Evolutionary conservation across 2,113 vertebrate species (phyloP).

Genomic region (Coracopsis vasa): DNA sequence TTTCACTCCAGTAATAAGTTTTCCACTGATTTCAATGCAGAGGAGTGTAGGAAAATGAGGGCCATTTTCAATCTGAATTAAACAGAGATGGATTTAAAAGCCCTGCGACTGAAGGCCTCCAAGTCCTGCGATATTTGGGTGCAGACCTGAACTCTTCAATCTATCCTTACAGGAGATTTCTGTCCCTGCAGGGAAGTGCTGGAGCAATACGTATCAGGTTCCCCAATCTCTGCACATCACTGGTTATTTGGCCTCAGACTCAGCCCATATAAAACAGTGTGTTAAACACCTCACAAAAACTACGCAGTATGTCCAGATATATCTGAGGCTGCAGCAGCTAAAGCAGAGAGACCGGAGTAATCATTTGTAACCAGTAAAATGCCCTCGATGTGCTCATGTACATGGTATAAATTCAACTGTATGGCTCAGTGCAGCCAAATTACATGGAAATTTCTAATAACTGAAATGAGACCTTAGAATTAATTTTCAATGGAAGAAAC

Average conservation of each 20-base stretch:
- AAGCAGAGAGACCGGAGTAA: background rate
- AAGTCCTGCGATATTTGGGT: background rate
- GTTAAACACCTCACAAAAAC: background rate
- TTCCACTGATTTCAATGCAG: background rate
- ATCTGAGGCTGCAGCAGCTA: background rate
- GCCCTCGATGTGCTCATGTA: background rate
- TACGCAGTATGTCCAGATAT: background rate
- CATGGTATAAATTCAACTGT: background rate
- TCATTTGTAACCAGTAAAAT: background rate
- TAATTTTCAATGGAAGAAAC: background rate
- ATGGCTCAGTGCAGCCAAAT: background rate
- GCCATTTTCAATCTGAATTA: background rate
- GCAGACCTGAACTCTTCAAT: background rate
- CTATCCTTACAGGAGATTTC: background rate
- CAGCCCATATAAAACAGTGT: accelerated
- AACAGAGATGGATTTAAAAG: background rate
- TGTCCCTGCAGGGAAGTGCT: background rate
- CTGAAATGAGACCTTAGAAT: background rate
- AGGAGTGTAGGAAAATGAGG: background rate
- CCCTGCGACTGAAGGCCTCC: background rate
- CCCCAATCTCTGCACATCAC: background rate
- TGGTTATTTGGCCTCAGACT: background rate
- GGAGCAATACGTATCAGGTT: background rate
- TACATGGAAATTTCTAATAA: background rate
- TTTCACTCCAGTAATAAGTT: background rate